These are phyloP conservation scores for Sanderia malayensis DNA, from an alignment of 30 jellyfish, hydroid and myxozoan genomes.

Conservation along the genomic window DNA sequence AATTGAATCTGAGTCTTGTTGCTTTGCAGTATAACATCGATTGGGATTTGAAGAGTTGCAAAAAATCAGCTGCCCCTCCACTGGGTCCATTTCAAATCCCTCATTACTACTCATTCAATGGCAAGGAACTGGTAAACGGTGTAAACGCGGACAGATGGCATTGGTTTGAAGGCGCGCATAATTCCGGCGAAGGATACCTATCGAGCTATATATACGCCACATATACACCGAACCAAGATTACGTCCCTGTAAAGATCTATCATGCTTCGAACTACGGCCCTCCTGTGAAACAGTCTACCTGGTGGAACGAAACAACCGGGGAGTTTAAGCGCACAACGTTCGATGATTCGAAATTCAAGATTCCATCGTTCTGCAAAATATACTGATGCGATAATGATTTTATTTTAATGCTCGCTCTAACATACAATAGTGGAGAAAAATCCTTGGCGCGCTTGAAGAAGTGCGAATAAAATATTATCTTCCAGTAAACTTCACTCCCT, in stretches of 20 bases:
- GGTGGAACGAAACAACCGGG: slow-evolving; percentile 65
- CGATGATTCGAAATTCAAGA: slow-evolving; percentile 40
- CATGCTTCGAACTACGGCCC: slow-evolving; percentile 46
- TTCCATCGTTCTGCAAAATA: slow-evolving; percentile 45
- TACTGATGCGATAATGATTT: background rate
- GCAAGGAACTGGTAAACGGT: slow-evolving; percentile 54
- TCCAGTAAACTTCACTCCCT: too few species aligned
- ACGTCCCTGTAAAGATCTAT: slow-evolving; percentile 52
- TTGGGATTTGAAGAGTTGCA: slow-evolving; percentile 47
- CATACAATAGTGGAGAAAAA: too few species aligned
- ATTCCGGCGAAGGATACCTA: slow-evolving; percentile 49
- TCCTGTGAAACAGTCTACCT: slow-evolving; percentile 25
- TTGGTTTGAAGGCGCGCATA: slow-evolving; percentile 55
- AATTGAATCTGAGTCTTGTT: too few species aligned
- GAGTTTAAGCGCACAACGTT: slow-evolving; percentile 40
- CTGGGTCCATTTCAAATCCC: slow-evolving; percentile 60
- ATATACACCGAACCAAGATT: slow-evolving; percentile 36
- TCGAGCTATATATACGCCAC: slow-evolving; percentile 60
- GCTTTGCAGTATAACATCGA: slow-evolving; percentile 48
- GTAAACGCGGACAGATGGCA: slow-evolving; percentile 67
- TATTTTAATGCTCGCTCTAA: too few species aligned
- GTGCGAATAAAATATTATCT: too few species aligned
- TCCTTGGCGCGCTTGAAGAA: too few species aligned
- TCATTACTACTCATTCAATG: slow-evolving; percentile 27
- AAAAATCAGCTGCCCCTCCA: slow-evolving; percentile 36